These are phyloP conservation scores for Hippopotamyrus pictus DNA, from an alignment of 2,797 vertebrate genomes.

Conservation along the genomic window DNA sequence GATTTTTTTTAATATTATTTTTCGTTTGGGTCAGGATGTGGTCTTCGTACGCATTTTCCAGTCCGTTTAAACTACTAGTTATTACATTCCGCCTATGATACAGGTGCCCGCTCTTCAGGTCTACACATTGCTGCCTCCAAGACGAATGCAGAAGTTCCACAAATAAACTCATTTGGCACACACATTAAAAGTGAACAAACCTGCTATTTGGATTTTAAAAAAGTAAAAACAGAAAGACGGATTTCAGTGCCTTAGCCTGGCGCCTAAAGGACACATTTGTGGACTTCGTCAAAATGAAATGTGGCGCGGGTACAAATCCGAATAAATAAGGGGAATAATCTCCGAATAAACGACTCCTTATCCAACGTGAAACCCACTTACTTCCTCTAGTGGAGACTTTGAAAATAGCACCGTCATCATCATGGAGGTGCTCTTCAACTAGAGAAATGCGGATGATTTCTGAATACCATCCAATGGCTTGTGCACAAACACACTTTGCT, in stretches of 20 bases:
- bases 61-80: background rate
- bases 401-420: slow-evolving; percentile 2
- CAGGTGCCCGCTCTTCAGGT: background rate
- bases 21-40: slow-evolving; percentile 2
- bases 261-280: background rate
- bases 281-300: background rate
- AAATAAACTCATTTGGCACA: background rate
- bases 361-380: background rate
- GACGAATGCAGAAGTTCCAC: background rate
- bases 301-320: background rate
- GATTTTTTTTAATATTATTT: background rate
- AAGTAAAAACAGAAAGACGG: background rate
- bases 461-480: background rate
- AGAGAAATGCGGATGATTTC: background rate
- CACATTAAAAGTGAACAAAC: background rate
- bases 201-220: background rate
- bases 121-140: background rate
- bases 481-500: background rate
- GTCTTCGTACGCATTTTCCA: background rate
- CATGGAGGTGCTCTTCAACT: background rate
- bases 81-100: background rate
- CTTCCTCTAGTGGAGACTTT: slow-evolving; percentile 8
- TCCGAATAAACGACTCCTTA: background rate
- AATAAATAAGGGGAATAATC: background rate
- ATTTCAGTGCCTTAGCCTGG: background rate